Conservation (phyloP, 2,888 invertebrate genomes). For the Meganola albula region DNA sequence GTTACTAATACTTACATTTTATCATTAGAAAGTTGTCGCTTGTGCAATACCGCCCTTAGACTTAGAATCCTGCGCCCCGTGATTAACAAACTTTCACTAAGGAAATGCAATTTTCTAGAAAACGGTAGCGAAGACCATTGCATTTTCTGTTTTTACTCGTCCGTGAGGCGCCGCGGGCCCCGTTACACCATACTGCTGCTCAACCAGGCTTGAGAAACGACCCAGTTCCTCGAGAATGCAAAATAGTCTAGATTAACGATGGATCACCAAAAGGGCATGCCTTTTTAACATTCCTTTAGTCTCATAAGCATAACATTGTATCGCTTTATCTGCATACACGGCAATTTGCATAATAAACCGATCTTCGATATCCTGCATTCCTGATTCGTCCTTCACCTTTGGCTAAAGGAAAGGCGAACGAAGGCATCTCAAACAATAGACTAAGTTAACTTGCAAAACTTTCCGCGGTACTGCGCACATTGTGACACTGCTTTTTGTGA, state of each 20-base stretch:
- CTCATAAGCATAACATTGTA: conserved; percentile 25
- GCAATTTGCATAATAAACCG: conserved; percentile 49
- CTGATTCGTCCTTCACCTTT: conserved; percentile 65
- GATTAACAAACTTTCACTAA: conserved; percentile 69
- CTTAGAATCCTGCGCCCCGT: conserved; percentile 60
- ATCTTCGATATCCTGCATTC: conserved; percentile 49
- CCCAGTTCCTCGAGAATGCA: conserved; percentile 48
- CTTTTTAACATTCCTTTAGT: conserved; percentile 22
- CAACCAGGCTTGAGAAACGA: conserved; percentile 52
- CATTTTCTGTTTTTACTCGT: conserved; percentile 67
- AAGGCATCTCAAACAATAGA: conserved; percentile 53
- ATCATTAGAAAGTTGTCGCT: conserved; percentile 45
- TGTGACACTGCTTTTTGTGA: conserved; percentile 63
- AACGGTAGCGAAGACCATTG: conserved; percentile 69
- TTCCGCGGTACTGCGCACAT: conserved; percentile 49
- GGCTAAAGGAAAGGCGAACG: conserved; percentile 50
- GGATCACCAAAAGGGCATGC: conserved; percentile 24
- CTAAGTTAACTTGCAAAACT: conserved; percentile 59
- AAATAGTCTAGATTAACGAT: conserved; percentile 33
- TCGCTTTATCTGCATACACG: conserved; percentile 29
- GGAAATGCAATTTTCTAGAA: conserved; percentile 76
- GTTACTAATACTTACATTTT: conserved; percentile 41
- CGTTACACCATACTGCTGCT: conserved; percentile 60
- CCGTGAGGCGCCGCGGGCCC: conserved; percentile 54
- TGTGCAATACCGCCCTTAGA: conserved; percentile 60